Conservation (phyloP, 1,140 invertebrate species). For the Calephelis nemesis region DNA sequence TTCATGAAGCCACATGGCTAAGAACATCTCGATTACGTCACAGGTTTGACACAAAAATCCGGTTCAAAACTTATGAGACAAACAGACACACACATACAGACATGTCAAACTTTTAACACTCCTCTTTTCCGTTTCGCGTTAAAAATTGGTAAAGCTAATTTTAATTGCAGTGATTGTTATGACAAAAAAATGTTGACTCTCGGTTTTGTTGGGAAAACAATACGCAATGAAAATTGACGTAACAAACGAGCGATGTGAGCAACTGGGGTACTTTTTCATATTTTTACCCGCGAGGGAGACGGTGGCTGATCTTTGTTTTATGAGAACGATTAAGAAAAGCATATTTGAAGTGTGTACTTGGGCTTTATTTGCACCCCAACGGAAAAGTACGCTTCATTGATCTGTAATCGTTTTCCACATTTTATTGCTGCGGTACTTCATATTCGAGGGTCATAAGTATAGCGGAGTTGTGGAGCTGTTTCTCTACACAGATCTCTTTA, state of each 20-base stretch:
- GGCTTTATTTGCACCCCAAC: constrained; percentile 70
- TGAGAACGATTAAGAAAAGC: constrained; percentile 79
- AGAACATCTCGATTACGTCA: too few species aligned
- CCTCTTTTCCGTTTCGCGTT: not conserved
- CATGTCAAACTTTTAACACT: too few species aligned
- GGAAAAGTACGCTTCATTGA: constrained; percentile 75
- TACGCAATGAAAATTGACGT: constrained; percentile 63
- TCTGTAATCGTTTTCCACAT: constrained; percentile 76
- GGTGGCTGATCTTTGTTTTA: constrained; percentile 77
- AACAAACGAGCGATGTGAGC: constrained; percentile 60
- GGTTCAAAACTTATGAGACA: too few species aligned
- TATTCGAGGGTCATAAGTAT: constrained; percentile 62
- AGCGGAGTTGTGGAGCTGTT: constrained; percentile 46
- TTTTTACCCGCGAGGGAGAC: constrained; percentile 53
- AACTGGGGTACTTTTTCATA: constrained; percentile 54
- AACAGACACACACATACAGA: too few species aligned
- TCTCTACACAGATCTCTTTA: constrained; percentile 12
- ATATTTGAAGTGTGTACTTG: constrained; percentile 78
- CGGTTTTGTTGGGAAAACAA: constrained; percentile 56
- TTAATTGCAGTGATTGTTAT: not conserved
- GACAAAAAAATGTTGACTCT: constrained; percentile 55
- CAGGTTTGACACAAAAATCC: too few species aligned
- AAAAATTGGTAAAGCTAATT: not conserved
- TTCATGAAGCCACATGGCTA: too few species aligned
- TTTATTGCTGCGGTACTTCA: constrained; percentile 58